Evolutionary conservation across 2,113 vertebrate genomes (phyloP).

Genomic region (Neofelis nebulosa): DNA sequence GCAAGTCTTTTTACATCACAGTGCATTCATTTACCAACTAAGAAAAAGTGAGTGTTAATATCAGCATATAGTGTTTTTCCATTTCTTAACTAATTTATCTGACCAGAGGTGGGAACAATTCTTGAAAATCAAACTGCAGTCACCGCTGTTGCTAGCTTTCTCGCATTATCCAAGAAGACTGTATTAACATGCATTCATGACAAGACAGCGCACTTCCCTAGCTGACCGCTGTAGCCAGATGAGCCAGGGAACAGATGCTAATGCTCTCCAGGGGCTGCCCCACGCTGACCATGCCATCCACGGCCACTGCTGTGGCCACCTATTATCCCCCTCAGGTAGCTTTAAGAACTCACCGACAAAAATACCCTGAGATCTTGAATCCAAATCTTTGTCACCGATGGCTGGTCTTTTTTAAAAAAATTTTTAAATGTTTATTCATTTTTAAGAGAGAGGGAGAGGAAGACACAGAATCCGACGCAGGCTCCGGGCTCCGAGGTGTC

Average conservation of each 20-base stretch:
- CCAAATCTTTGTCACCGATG: not conserved
- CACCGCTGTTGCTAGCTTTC: slow-evolving; percentile 58
- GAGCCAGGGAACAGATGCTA: slow-evolving; percentile 56
- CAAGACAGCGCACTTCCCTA: slow-evolving; percentile 44
- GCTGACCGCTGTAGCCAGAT: slow-evolving; percentile 40
- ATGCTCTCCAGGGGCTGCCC: slow-evolving; percentile 57
- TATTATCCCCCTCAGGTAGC: slow-evolving; percentile 24
- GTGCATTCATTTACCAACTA: not conserved
- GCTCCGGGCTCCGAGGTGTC: too few species aligned
- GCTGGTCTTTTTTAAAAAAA: not conserved
- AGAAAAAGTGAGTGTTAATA: not conserved
- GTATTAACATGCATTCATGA: slow-evolving; percentile 68
- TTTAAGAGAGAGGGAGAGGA: too few species aligned
- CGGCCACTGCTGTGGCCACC: accelerated
- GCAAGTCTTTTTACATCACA: accelerated
- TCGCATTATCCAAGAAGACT: slow-evolving; percentile 60
- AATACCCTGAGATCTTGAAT: slow-evolving; percentile 6
- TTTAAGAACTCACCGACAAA: not conserved
- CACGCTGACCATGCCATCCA: not conserved
- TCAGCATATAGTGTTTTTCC: not conserved
- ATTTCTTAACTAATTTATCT: slow-evolving; percentile 43
- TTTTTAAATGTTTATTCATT: too few species aligned
- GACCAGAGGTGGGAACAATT: slow-evolving; percentile 18
- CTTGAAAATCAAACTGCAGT: slow-evolving; percentile 66
- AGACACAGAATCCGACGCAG: too few species aligned